Evolutionary conservation across 2,888 invertebrate species (phyloP), one percentile per base, ranked within the genome.

Genomic region (Azorinus chamasolen): DNA sequence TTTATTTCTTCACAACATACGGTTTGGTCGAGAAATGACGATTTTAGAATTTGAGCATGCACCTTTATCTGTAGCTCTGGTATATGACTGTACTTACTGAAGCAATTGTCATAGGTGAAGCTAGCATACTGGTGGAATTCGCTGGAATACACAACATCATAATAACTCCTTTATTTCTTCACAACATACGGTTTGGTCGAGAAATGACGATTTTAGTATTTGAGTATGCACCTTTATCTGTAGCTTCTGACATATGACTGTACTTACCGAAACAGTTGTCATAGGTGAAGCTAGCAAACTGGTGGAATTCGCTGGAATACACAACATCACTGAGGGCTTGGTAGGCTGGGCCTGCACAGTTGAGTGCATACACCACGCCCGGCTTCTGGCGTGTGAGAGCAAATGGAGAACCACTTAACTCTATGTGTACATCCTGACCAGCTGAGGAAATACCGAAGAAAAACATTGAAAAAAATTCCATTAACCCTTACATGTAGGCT

Each of bases 291-390:
- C 63, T 88, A 22, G 84, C 86, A 71, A 79, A 88, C 32, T 82
- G 83, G 25, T 57, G 66, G 69, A 83, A 83, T 71, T 89, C 89
- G 61, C 86, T 86, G 43, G 71, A 63, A 53, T 89, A 89, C n/a
- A 85, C 83, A 37, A 88, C 74, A 41, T 84, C 87, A 57, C 75
- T 82, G 4, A 77, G n/a, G n/a, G 87, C 82, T 2, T 84, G 83
- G 70, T 87, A 89, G 16, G 85, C 76, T 1, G 83, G 87, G 4
- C 86, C 84, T 8, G 72, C 79, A 68, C 83, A 77, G 68, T 89
- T 89, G 25, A 87, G 43, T 2, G 88, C 87, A 53, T 82, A 86
- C 1, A 79, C 48, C 24, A 88, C 89, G 8, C 87, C 86, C 20
- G 64, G 65, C 48, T 86, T 87, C 77, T 89, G 88, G 46, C 57